Evolutionary conservation across 2,888 invertebrate genomes (phyloP), one percentile per base, ranked within the genome.

Genomic region (Stenichneumon culpator): DNA sequence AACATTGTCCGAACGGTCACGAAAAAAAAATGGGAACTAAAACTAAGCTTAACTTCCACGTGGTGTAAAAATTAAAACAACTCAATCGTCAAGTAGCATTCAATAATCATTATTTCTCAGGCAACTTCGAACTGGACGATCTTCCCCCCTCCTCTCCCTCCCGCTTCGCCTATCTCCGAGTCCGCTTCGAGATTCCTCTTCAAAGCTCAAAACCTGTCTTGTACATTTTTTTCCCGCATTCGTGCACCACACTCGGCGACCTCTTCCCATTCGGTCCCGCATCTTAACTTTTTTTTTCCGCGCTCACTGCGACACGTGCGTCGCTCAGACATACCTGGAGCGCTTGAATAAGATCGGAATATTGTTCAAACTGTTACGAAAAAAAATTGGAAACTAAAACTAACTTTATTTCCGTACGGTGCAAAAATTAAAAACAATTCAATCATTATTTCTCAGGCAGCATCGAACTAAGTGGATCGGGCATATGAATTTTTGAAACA

Each of bases 141-240:
- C 68, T 60, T 69, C 68, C 22, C 16, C 14, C 68, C 22, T 16
- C 14, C 47, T 68, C 14, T 36, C 47, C n/a, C 19, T 54, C 32
- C 36, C 50, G 50, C 32, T 16, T 36, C 60, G 57, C 39, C 44
- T 28, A 9, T 19, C 67, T 14, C 80, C 32, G 47, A 5, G 22
- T 54, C 54, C 28, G 72, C 79, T 73, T 44, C 28, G 65, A 74
- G 47, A 74, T 74, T 57, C 39, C 73, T 63, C 81, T 9, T 75
- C 74, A 69, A 81, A 81, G 57, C 73, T 80, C 57, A 44, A 80
- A 80, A 73, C 69, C 63, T 39, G 69, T 81, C 75, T 75, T 52
- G 50, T 54, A 81, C 63, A 11, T 54, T 63, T 79, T 67, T 63
- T 63, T 39, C 16, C 16, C 39, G 25, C 32, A 75, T 75, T 69